phyloP scores from a whole-genome alignment of 2,888 invertebrate species.

The Rugalucina vietnamica region DNA sequence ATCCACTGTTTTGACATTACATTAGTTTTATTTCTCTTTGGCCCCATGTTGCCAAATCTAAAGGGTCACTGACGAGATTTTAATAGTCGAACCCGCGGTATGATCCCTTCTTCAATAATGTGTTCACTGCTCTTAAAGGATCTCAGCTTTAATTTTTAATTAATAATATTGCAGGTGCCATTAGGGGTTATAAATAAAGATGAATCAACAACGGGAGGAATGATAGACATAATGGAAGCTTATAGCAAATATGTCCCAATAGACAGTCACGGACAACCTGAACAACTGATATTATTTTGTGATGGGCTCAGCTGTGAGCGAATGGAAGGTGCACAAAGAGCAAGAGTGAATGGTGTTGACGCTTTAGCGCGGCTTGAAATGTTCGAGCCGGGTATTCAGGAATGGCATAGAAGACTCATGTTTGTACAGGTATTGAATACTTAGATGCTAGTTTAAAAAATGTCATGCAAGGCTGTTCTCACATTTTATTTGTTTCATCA shows the following conservation, averaged over 20 bases:
- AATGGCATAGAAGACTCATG: conserved; percentile 42
- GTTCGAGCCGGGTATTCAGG: conserved; percentile 43
- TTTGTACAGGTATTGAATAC: conserved; percentile 25
- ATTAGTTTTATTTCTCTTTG: too few species aligned
- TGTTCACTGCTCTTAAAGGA: too few species aligned
- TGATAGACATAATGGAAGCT: conserved; percentile 24
- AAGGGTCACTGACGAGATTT: too few species aligned
- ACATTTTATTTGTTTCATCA: not conserved
- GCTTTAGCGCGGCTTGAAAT: conserved; percentile 17
- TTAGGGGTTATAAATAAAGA: conserved; percentile 22
- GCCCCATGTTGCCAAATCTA: too few species aligned
- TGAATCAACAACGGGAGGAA: conserved; percentile 31
- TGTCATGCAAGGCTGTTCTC: not conserved
- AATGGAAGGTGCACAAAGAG: conserved; percentile 19
- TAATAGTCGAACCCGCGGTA: too few species aligned
- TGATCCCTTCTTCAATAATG: too few species aligned
- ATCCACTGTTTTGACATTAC: too few species aligned
- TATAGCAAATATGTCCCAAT: conserved; percentile 27
- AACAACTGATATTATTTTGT: conserved; percentile 10
- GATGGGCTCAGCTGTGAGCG: conserved; percentile 44
- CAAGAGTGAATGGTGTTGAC: conserved; percentile 30
- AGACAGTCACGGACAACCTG: conserved; percentile 18
- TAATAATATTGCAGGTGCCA: conserved; percentile 28
- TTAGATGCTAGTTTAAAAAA: not conserved
- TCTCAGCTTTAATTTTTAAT: not conserved